Conservation (phyloP, 2,888 invertebrate genomes). For the Agrochola circellaris region DNA sequence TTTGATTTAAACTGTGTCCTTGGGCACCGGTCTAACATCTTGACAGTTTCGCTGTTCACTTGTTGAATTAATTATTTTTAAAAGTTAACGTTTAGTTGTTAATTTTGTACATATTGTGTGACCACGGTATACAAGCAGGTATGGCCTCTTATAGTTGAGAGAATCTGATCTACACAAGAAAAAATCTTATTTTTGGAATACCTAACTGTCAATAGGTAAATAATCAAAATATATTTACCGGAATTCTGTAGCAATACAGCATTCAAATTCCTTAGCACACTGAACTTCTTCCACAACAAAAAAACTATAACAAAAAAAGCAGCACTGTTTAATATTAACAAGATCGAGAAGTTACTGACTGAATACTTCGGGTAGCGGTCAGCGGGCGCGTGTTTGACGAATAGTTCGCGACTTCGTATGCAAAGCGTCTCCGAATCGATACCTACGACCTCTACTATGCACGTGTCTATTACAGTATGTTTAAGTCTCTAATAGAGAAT, state of each 20-base stretch:
- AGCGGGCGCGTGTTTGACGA: neutral
- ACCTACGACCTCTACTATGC: constrained; percentile 2
- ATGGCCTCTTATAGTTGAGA: neutral
- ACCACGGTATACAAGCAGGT: neutral
- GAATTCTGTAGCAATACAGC: no score
- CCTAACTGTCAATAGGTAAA: neutral
- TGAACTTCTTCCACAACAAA: neutral
- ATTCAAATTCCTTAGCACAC: neutral
- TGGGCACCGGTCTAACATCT: neutral
- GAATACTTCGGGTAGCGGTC: neutral
- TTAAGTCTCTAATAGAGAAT: neutral
- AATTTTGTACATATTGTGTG: neutral
- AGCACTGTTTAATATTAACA: no score
- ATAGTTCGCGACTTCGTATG: neutral
- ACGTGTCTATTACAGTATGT: neutral
- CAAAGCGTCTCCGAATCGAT: constrained; percentile 29
- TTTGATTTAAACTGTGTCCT: neutral
- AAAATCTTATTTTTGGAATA: neutral
- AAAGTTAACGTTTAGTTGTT: no score
- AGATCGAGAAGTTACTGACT: neutral
- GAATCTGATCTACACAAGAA: neutral
- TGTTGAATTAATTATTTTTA: no score
- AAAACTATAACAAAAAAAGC: neutral
- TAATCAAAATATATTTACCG: neutral
- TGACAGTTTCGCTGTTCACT: neutral